Percentiles rank a stretch among this genome's conserved stretches.
These are phyloP conservation scores for Arenaria interpres DNA, from an alignment of 2,113 vertebrate species.

Conservation along the genomic window DNA sequence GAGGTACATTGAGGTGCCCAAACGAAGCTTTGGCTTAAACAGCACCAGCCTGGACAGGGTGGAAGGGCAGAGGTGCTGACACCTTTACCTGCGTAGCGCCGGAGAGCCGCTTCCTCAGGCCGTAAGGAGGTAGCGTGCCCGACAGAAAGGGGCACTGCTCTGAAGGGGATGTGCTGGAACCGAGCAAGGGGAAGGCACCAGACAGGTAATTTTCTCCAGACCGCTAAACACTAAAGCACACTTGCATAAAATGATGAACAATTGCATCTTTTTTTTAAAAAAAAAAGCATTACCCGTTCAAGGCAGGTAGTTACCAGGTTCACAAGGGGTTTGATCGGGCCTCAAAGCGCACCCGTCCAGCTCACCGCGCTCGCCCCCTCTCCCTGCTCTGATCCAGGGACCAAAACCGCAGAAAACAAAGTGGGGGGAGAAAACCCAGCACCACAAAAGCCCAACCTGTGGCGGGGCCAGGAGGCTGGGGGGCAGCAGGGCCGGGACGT, in stretches of 20 bases:
- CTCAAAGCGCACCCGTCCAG: rapidly evolving
- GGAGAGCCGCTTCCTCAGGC: neutral
- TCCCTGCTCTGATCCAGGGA: neutral
- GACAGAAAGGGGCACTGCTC: neutral
- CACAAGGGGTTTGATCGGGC: neutral
- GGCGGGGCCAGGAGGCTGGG: rapidly evolving
- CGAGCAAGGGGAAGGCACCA: neutral
- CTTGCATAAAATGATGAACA: neutral
- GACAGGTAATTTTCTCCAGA: neutral
- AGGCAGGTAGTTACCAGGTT: neutral
- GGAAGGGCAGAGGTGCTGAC: rapidly evolving
- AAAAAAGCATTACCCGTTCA: neutral
- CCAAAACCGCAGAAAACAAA: neutral
- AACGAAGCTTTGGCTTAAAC: rapidly evolving
- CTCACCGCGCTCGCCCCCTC: neutral
- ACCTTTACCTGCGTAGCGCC: rapidly evolving
- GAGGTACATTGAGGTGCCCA: no score
- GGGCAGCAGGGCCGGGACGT: rapidly evolving
- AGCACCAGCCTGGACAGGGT: rapidly evolving
- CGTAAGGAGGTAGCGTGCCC: rapidly evolving
- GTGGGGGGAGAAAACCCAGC: rapidly evolving
- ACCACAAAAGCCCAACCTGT: neutral
- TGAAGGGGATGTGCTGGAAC: neutral
- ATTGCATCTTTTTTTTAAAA: neutral
- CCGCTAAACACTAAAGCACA: neutral